phyloP scores from a whole-genome alignment of 1,140 invertebrate genomes.

The Temnothorax nylanderi region DNA sequence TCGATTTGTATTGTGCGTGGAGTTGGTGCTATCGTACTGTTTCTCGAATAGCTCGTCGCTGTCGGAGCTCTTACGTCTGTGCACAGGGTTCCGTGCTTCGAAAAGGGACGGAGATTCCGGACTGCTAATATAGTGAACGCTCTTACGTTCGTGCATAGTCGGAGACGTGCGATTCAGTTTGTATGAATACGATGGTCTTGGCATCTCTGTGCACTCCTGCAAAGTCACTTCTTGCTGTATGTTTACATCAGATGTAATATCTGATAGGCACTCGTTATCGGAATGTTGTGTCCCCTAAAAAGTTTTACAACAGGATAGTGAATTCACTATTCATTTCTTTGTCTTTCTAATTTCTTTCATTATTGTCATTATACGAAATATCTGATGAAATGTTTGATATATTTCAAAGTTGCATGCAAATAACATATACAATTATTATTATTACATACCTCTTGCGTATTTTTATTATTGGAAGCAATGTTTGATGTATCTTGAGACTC shows the following conservation, averaged over 20 bases:
- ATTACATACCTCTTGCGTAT: slow-evolving; percentile 49
- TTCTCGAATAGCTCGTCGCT: slow-evolving; percentile 51
- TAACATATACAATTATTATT: neutral
- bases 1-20: slow-evolving; percentile 30
- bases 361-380: neutral
- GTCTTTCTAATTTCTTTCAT: neutral
- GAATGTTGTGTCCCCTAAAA: slow-evolving; percentile 20
- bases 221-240: slow-evolving; percentile 22
- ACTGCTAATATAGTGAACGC: slow-evolving; percentile 12
- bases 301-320: neutral
- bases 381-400: neutral
- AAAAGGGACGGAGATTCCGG: slow-evolving; percentile 19
- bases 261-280: slow-evolving; percentile 26
- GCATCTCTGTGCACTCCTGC: slow-evolving; percentile 32
- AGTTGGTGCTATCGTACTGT: slow-evolving; percentile 45
- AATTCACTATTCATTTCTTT: neutral
- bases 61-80: slow-evolving; percentile 42
- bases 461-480: slow-evolving; percentile 27
- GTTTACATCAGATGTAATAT: slow-evolving; percentile 29
- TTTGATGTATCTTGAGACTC: slow-evolving; percentile 70
- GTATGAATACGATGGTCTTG: slow-evolving; percentile 25
- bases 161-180: slow-evolving; percentile 32
- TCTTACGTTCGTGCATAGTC: slow-evolving; percentile 22
- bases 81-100: slow-evolving; percentile 31
- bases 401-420: neutral